These are phyloP conservation scores for Chymomyza amoena DNA, from an alignment of 2,888 invertebrate species.

Conservation along the genomic window DNA sequence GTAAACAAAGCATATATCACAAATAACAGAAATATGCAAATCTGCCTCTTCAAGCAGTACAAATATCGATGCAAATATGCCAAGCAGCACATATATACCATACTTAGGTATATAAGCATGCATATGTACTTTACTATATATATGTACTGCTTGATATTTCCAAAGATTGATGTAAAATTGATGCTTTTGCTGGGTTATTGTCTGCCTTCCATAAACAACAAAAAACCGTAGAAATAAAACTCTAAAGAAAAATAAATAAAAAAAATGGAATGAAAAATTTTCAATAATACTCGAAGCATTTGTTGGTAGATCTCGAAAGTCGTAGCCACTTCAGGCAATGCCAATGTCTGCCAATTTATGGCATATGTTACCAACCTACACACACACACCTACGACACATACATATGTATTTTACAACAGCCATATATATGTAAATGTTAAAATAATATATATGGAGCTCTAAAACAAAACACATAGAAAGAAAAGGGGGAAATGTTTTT, in stretches of 20 bases:
- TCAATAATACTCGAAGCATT: conserved; percentile 65
- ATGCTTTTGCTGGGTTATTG: conserved; percentile 66
- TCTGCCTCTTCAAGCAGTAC: conserved; percentile 39
- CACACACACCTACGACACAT: neutral
- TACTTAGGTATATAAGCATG: neutral
- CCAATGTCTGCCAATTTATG: conserved; percentile 58
- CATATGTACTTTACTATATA: neutral
- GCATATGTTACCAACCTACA: conserved; percentile 60
- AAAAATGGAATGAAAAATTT: conserved; percentile 44
- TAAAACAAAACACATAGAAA: neutral
- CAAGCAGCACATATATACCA: neutral
- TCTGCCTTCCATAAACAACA: conserved; percentile 65
- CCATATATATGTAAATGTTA: conserved; percentile 66
- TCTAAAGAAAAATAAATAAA: conserved; percentile 33
- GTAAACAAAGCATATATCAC: conserved; percentile 11
- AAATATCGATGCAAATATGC: neutral
- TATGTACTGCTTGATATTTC: neutral
- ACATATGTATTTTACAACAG: conserved; percentile 17
- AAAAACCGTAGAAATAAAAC: conserved; percentile 20
- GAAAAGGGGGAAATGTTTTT: neutral
- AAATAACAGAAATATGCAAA: conserved; percentile 57
- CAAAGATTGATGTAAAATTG: conserved; percentile 70
- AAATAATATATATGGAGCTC: conserved; percentile 67
- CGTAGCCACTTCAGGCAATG: conserved; percentile 52
- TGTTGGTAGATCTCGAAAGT: conserved; percentile 25